phyloP scores from a whole-genome alignment of 2,797 vertebrate genomes.

The Galago senegalensis region DNA sequence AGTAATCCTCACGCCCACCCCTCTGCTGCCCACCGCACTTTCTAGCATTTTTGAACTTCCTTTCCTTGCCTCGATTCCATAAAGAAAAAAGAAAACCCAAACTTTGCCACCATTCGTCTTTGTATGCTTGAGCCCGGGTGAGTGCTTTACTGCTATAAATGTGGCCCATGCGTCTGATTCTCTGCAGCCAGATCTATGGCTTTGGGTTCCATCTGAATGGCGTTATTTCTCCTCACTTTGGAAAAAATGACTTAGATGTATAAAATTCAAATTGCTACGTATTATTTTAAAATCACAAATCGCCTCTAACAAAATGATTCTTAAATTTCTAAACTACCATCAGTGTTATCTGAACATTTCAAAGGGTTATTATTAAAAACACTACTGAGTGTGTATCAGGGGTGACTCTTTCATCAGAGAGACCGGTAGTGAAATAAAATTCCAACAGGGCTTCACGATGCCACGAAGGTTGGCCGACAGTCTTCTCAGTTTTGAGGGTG shows the following conservation, averaged over 20 bases:
- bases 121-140: slow-evolving; percentile 43
- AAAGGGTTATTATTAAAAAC: slow-evolving; percentile 14
- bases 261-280: slow-evolving; percentile 22
- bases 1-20: neutral
- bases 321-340: slow-evolving; percentile 43
- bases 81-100: neutral
- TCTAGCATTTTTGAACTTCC: slow-evolving; percentile 59
- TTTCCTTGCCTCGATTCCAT: slow-evolving; percentile 41
- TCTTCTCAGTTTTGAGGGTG: neutral
- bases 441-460: neutral
- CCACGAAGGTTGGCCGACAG: neutral
- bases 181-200: slow-evolving; percentile 25
- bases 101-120: slow-evolving; percentile 38
- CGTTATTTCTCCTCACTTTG: neutral
- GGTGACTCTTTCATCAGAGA: neutral
- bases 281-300: slow-evolving; percentile 44
- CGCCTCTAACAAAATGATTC: neutral
- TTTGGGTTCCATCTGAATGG: slow-evolving; percentile 19
- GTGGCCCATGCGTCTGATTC: slow-evolving; percentile 42
- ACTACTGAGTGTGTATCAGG: neutral
- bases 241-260: slow-evolving; percentile 9
- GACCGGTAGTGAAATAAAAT: neutral
- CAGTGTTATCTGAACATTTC: neutral
- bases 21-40: neutral
- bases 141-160: slow-evolving; percentile 52